These are phyloP conservation scores for Dysdera silvatica DNA, from an alignment of 1,140 invertebrate species.

Conservation along the genomic window DNA sequence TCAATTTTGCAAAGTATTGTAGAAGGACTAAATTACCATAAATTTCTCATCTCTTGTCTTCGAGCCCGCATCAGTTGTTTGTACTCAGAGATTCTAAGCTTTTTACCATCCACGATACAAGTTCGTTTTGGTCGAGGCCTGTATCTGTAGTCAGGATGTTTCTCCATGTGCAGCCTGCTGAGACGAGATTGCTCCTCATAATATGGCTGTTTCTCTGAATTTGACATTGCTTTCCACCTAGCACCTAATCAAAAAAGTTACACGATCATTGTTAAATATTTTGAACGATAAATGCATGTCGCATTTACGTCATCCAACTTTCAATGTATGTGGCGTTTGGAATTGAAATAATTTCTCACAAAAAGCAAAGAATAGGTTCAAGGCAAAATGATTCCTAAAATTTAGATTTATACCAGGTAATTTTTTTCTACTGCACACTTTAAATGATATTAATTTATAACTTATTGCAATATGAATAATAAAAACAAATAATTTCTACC, in stretches of 20 bases:
- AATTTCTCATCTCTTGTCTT: conserved; percentile 35
- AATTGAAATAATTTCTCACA: no score
- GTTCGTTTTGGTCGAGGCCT: conserved; percentile 52
- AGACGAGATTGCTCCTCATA: conserved; percentile 56
- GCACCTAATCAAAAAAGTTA: conserved; percentile 44
- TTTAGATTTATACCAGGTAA: no score
- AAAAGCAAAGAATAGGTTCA: no score
- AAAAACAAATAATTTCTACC: no score
- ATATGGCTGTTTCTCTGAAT: conserved; percentile 54
- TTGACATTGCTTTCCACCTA: conserved; percentile 55
- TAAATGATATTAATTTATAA: no score
- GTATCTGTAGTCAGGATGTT: conserved; percentile 53
- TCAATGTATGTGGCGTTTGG: no score
- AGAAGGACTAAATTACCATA: no score
- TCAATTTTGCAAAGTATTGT: not conserved
- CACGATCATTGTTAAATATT: not conserved
- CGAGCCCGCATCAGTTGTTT: conserved; percentile 36
- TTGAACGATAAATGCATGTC: no score
- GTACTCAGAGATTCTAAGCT: conserved; percentile 45
- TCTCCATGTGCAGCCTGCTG: conserved; percentile 56
- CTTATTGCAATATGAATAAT: no score
- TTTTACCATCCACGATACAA: conserved; percentile 55
- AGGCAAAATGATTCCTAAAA: no score
- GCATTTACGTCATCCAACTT: no score
- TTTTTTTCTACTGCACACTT: no score